phyloP scores from a whole-genome alignment of 2,888 invertebrate species.

The Leucoptera coffeella region DNA sequence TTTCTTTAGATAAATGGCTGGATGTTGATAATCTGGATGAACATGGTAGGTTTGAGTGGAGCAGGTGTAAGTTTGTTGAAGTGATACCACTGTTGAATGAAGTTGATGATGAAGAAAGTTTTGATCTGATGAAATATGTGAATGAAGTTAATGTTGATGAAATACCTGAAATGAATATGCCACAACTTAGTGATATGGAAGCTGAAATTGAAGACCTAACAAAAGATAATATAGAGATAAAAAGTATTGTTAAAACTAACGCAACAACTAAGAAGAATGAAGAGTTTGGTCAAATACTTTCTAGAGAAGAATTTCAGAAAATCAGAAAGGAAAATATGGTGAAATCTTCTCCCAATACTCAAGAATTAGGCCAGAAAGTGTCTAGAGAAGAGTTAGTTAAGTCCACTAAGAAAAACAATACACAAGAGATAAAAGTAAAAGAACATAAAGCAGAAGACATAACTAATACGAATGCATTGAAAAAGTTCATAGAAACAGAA shows the following conservation, averaged over 20 bases:
- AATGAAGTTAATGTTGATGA: conserved; percentile 17
- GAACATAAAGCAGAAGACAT: conserved; percentile 15
- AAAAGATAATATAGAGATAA: too few relatives aligned
- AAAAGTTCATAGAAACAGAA: conserved; percentile 24
- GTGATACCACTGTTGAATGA: conserved; percentile 13
- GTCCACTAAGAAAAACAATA: background rate
- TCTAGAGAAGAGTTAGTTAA: too few relatives aligned
- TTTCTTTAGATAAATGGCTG: conserved; percentile 38
- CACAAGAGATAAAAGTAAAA: background rate
- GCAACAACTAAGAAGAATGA: too few relatives aligned
- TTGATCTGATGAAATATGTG: conserved; percentile 27
- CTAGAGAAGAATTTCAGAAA: too few relatives aligned
- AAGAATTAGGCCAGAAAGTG: background rate
- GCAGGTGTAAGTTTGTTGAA: conserved; percentile 14
- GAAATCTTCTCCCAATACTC: background rate
- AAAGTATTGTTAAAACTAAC: background rate
- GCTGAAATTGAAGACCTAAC: background rate
- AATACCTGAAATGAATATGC: conserved; percentile 8
- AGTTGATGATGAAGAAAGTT: conserved; percentile 15
- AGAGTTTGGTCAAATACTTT: background rate
- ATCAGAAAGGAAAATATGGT: background rate
- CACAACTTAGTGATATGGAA: background rate
- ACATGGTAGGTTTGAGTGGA: conserved; percentile 28
- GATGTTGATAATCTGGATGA: conserved; percentile 36
- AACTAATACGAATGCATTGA: conserved; percentile 16